A percentile compares a stretch with the other conserved stretches of the same genome.
These are phyloP conservation scores for Amphiprion clarkii DNA, from an alignment of 2,797 vertebrate species.

Conservation along the genomic window DNA sequence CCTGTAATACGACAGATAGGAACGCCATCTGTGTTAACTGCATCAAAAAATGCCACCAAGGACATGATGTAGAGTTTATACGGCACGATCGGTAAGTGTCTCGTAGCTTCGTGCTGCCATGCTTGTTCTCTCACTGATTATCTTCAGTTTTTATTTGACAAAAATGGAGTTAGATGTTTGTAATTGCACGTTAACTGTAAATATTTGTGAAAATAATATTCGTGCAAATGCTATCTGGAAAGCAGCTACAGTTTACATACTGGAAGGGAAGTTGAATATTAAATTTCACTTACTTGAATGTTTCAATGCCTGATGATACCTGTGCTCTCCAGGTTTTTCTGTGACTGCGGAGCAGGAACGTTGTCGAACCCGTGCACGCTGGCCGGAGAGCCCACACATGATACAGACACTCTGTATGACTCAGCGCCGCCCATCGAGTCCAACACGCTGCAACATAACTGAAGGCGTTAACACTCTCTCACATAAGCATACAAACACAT, in stretches of 20 bases:
- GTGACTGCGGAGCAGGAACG: constrained; percentile 99
- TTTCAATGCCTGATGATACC: background rate
- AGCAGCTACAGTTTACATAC: too few species aligned
- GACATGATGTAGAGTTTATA: constrained; percentile 99
- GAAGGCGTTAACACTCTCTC: constrained; percentile 76
- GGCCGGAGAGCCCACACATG: constrained; percentile 98
- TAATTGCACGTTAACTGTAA: too few species aligned
- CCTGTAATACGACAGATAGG: constrained; percentile 99
- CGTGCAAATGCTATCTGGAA: too few species aligned
- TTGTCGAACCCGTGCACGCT: constrained; percentile 99
- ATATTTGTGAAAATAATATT: too few species aligned
- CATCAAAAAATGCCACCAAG: constrained; percentile 99
- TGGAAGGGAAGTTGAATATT: too few species aligned
- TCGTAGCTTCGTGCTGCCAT: background rate
- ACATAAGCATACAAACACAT: constrained; percentile 71
- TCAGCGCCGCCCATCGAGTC: constrained; percentile 99
- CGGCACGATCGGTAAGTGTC: constrained; percentile 94
- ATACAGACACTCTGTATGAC: constrained; percentile 99
- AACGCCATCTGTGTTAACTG: constrained; percentile 99
- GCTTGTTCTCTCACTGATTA: too few species aligned
- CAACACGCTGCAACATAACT: constrained; percentile 99
- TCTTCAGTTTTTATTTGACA: background rate
- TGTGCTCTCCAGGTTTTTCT: constrained; percentile 94
- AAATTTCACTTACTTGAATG: background rate
- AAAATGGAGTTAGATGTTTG: too few species aligned